Evolutionary conservation across 2,113 vertebrate species (phyloP).

Genomic region (Hippocampus comes): DNA sequence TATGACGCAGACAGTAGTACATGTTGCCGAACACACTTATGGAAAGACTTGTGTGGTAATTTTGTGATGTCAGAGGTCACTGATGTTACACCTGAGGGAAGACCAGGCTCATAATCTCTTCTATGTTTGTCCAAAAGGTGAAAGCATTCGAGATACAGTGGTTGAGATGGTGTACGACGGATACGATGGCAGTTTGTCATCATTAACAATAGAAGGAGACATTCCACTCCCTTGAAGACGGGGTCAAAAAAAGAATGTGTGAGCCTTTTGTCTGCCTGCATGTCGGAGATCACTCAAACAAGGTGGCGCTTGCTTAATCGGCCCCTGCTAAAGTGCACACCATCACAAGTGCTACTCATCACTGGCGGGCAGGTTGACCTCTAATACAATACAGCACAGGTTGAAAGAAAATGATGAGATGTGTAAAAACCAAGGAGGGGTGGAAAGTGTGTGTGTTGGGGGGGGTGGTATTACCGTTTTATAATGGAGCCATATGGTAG

Average conservation of each 20-base stretch:
- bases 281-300: slow-evolving; percentile 58
- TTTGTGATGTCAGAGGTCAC: not conserved
- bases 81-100: not conserved
- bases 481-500: slow-evolving; percentile 70
- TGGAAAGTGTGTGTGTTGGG: slow-evolving; percentile 14
- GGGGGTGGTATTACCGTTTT: slow-evolving; percentile 34
- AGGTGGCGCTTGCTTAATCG: slow-evolving; percentile 64
- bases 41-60: not conserved
- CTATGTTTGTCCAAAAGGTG: not conserved
- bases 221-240: slow-evolving; percentile 37
- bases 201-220: slow-evolving; percentile 23
- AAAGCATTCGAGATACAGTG: not conserved
- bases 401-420: slow-evolving; percentile 68
- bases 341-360: slow-evolving; percentile 56
- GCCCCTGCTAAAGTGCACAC: slow-evolving; percentile 51
- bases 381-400: slow-evolving; percentile 53
- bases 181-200: slow-evolving; percentile 13
- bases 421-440: slow-evolving; percentile 40
- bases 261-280: slow-evolving; percentile 46
- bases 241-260: slow-evolving; percentile 52
- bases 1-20: not conserved
- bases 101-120: not conserved
- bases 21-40: not conserved
- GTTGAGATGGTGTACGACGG: not conserved
- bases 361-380: slow-evolving; percentile 65